Evolutionary conservation across 2,797 vertebrate species (phyloP).

Genomic region (Alcedo atthis): DNA sequence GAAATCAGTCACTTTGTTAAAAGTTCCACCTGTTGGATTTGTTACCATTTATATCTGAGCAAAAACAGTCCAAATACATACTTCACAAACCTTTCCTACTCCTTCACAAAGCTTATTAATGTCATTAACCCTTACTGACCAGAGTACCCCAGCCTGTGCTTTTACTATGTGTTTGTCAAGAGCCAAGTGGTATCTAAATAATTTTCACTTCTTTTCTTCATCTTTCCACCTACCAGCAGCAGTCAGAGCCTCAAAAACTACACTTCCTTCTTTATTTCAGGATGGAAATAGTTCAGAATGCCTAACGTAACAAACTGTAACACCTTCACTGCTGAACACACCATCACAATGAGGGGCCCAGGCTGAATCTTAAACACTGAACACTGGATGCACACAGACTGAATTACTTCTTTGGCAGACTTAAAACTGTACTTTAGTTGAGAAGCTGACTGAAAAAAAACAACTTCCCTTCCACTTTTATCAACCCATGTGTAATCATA

Average conservation of each 20-base stretch:
- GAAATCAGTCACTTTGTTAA: background rate
- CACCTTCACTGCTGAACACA: background rate
- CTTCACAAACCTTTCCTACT: background rate
- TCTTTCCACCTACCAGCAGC: background rate
- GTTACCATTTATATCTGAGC: background rate
- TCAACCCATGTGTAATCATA: background rate
- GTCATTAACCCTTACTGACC: background rate
- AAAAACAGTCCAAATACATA: background rate
- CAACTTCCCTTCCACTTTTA: background rate
- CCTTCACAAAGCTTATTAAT: background rate
- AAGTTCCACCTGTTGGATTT: background rate
- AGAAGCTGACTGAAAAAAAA: background rate
- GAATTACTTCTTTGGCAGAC: background rate
- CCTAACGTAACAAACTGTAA: background rate
- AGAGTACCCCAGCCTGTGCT: background rate
- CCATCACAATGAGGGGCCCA: background rate
- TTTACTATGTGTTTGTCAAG: background rate
- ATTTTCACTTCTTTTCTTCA: background rate
- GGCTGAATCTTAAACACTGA: background rate
- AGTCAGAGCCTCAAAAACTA: background rate
- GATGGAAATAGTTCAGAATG: background rate
- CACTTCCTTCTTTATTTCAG: background rate
- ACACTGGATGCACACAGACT: background rate
- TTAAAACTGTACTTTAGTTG: background rate
- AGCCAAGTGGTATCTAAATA: background rate